Evolutionary conservation across 2,113 vertebrate species (phyloP).

Genomic region (Ceyx cyanopectus): DNA sequence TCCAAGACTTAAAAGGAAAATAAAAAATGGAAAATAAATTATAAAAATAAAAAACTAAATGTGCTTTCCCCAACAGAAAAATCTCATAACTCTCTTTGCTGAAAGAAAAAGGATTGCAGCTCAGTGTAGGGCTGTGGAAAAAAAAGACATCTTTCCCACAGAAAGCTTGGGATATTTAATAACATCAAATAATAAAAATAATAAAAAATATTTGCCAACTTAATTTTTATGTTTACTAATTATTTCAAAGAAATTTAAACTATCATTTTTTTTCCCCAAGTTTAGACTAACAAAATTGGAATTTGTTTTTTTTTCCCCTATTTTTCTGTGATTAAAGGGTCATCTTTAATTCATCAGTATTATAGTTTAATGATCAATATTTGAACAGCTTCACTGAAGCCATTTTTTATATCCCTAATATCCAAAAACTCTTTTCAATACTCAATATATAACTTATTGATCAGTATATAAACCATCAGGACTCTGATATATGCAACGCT

Average conservation of each 20-base stretch:
- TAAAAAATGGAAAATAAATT: too few relatives aligned
- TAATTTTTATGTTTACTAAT: background rate
- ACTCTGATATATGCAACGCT: background rate
- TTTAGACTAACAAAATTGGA: background rate
- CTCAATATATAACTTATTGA: background rate
- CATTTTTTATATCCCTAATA: background rate
- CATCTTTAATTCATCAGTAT: background rate
- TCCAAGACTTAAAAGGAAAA: too few relatives aligned
- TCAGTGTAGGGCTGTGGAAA: background rate
- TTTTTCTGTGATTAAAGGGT: background rate
- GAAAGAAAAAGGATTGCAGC: background rate
- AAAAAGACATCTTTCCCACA: background rate
- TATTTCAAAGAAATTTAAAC: background rate
- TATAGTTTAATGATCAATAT: too few relatives aligned
- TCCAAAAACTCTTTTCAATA: background rate
- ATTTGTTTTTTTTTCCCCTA: background rate
- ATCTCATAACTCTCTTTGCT: constrained; percentile 16
- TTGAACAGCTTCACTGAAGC: background rate
- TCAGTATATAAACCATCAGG: background rate
- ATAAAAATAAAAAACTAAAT: background rate
- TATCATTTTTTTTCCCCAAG: background rate
- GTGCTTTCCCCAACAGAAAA: constrained; percentile 41
- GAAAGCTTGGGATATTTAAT: background rate
- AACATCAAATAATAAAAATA: background rate
- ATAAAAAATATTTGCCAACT: background rate